Percentiles rank a stretch among this genome's conserved stretches.
Conservation (phyloP, 2,888 invertebrate genomes). For the Sceliomorpha sp. region DNA sequence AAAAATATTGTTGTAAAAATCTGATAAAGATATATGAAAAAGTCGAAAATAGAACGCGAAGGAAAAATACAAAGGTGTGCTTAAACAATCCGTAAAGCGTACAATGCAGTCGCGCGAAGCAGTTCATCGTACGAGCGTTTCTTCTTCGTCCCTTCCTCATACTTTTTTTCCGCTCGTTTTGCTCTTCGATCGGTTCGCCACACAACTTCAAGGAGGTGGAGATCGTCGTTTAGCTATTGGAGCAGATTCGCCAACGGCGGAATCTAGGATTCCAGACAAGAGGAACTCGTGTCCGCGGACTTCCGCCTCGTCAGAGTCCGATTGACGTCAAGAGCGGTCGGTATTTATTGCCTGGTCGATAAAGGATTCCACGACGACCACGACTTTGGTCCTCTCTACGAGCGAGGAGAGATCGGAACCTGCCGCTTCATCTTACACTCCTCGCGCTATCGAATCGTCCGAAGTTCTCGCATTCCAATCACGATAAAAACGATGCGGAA, state of each 20-base stretch:
- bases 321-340: conserved; percentile 66
- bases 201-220: conserved; percentile 26
- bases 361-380: conserved; percentile 51
- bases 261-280: conserved; percentile 51
- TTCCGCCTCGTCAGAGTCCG: conserved; percentile 68
- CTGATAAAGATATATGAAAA: too few species aligned
- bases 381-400: conserved; percentile 16
- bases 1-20: too few species aligned
- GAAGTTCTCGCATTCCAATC: conserved; percentile 44
- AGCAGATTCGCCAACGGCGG: conserved; percentile 38
- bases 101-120: background rate
- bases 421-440: conserved; percentile 43
- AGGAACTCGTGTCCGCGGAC: conserved; percentile 57
- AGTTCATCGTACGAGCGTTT: conserved; percentile 3
- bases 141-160: conserved; percentile 15
- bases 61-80: background rate
- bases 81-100: background rate
- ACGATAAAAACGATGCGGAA: conserved; percentile 41
- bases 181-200: conserved; percentile 12
- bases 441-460: conserved; percentile 10
- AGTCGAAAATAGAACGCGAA: background rate
- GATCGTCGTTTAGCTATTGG: conserved; percentile 19
- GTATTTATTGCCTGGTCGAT: conserved; percentile 61
- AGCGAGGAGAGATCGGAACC: conserved; percentile 37
- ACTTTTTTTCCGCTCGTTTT: conserved; percentile 8